phyloP scores from a whole-genome alignment of 2,113 vertebrate genomes.

The Cebidichthys violaceus region DNA sequence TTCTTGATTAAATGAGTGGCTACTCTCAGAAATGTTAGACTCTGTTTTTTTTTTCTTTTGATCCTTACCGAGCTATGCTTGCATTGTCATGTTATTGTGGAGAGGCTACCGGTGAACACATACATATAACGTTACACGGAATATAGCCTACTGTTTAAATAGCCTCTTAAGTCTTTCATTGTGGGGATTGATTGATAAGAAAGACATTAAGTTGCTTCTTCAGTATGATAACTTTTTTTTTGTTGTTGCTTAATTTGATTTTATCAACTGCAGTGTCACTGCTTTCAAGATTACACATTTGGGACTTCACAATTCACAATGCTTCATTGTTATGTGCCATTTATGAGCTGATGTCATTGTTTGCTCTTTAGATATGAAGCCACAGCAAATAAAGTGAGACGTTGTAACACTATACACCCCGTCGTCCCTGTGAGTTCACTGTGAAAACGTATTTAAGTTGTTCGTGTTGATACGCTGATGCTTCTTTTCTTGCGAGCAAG shows the following conservation, averaged over 20 bases:
- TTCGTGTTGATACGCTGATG: background rate
- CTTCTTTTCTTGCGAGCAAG: background rate
- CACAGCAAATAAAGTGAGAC: constrained; percentile 67
- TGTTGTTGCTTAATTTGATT: background rate
- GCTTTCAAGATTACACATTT: constrained; percentile 1
- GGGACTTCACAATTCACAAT: background rate
- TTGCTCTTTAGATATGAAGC: constrained; percentile 18
- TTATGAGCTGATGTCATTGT: constrained; percentile 24
- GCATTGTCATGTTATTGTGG: background rate
- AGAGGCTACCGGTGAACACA: background rate
- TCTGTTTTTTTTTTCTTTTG: constrained; percentile 7
- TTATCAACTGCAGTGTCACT: background rate
- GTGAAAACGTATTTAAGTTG: background rate
- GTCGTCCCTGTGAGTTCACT: constrained; percentile 14
- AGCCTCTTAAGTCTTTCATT: background rate
- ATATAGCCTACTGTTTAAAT: background rate
- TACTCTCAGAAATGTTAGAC: constrained; percentile 25
- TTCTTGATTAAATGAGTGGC: constrained; percentile 9
- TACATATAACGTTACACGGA: too few relatives aligned
- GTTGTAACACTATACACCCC: constrained; percentile 13
- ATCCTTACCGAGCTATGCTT: constrained; percentile 2
- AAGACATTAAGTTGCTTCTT: background rate
- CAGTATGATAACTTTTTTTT: background rate
- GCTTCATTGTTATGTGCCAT: constrained; percentile 8
- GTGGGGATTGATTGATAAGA: constrained; percentile 72